Evolutionary conservation across 2,888 invertebrate genomes (phyloP).

Genomic region (Oligia latruncula): DNA sequence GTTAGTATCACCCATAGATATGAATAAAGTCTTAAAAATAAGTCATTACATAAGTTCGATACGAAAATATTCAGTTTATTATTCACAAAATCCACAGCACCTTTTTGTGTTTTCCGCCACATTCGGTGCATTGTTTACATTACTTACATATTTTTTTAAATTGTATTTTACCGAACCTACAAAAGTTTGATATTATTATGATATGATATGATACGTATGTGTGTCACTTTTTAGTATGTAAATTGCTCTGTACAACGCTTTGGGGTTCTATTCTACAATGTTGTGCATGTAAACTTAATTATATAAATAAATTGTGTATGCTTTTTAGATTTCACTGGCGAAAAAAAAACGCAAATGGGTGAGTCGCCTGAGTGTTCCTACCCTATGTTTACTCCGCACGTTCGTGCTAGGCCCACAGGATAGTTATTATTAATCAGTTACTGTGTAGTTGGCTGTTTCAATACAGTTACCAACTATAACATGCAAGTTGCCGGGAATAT

Average conservation of each 20-base stretch:
- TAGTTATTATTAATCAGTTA: constrained; percentile 50
- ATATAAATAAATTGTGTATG: too few species aligned
- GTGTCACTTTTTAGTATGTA: neutral
- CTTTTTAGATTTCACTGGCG: neutral
- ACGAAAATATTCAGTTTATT: too few species aligned
- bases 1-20: neutral
- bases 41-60: too few species aligned
- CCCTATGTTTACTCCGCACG: neutral
- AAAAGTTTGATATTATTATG: too few species aligned
- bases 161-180: too few species aligned
- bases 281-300: neutral
- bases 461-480: constrained; percentile 45
- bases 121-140: neutral
- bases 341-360: neutral
- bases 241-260: neutral
- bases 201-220: neutral
- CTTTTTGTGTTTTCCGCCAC: neutral
- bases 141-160: too few species aligned
- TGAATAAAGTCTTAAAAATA: neutral
- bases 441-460: constrained; percentile 42
- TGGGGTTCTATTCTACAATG: neutral
- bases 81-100: too few species aligned
- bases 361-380: neutral
- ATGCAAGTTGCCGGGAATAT: constrained; percentile 37
- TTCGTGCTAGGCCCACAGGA: constrained; percentile 3